Percentiles rank a stretch among this genome's conserved stretches.
Conservation (phyloP, 2,797 vertebrate species). For the Alectoris magna region DNA sequence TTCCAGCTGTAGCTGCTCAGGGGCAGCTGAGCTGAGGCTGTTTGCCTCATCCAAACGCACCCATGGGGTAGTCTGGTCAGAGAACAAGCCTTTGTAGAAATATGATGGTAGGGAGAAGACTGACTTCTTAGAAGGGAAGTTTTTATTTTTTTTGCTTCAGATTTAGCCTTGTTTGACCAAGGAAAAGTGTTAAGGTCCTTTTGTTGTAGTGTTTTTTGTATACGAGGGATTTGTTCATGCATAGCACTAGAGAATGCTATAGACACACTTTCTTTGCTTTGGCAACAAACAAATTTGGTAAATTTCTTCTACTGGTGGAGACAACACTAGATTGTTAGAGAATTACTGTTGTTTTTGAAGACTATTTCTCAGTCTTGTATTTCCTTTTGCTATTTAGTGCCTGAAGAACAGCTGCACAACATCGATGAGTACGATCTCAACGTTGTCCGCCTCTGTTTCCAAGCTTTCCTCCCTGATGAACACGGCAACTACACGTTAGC, state of each 20-base stretch:
- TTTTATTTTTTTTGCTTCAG: background rate
- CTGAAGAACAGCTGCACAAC: constrained; percentile 91
- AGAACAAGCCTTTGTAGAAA: background rate
- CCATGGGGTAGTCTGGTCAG: background rate
- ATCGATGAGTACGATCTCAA: constrained; percentile 96
- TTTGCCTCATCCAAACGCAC: background rate
- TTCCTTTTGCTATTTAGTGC: constrained; percentile 78
- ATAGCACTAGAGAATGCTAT: rapidly evolving
- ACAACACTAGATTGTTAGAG: background rate
- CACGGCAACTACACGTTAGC: constrained; percentile 84
- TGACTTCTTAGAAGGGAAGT: background rate
- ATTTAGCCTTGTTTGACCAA: background rate
- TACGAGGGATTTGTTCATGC: background rate
- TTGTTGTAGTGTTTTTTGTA: rapidly evolving
- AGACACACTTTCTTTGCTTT: rapidly evolving
- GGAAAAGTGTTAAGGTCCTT: background rate
- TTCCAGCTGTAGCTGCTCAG: background rate
- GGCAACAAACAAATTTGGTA: background rate
- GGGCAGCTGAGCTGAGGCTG: background rate
- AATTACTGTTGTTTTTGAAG: background rate
- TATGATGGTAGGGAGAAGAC: too few species aligned
- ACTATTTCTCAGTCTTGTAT: background rate
- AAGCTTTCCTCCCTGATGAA: constrained; percentile 92
- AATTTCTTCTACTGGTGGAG: background rate
- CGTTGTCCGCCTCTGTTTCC: constrained; percentile 96